phyloP scores from a whole-genome alignment of 2,797 vertebrate species.

The Sternotherus odoratus region DNA sequence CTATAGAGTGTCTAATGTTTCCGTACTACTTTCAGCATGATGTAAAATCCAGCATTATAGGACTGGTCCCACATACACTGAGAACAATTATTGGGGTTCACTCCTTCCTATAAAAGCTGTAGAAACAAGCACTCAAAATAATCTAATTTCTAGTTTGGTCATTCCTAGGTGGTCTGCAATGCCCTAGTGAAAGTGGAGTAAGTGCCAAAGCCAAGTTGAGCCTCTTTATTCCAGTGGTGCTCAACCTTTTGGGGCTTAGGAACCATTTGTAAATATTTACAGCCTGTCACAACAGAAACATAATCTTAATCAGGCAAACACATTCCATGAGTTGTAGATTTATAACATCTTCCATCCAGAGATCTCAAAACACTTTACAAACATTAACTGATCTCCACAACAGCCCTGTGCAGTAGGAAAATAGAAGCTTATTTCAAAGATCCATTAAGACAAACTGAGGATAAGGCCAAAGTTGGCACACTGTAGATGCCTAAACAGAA shows the following conservation, averaged over 20 bases:
- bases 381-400: not conserved
- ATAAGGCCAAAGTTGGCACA: not conserved
- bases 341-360: slow-evolving; percentile 45
- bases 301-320: not conserved
- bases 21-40: not conserved
- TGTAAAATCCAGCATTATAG: not conserved
- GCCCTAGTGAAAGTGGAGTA: not conserved
- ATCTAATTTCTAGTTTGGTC: not conserved
- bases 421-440: not conserved
- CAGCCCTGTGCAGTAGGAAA: not conserved
- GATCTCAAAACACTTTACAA: not conserved
- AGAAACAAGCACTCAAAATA: not conserved
- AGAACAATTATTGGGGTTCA: not conserved
- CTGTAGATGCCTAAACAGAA: rapidly evolving
- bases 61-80: not conserved
- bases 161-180: not conserved
- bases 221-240: not conserved
- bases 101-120: not conserved
- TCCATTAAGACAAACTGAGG: not conserved
- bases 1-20: rapidly evolving
- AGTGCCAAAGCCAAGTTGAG: not conserved
- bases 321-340: slow-evolving; percentile 1
- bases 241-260: no score
- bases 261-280: no score
- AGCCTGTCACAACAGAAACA: not conserved